Base-by-base conservation (phyloP, 2,113 vertebrate species). In the Numida meleagris region DNA sequence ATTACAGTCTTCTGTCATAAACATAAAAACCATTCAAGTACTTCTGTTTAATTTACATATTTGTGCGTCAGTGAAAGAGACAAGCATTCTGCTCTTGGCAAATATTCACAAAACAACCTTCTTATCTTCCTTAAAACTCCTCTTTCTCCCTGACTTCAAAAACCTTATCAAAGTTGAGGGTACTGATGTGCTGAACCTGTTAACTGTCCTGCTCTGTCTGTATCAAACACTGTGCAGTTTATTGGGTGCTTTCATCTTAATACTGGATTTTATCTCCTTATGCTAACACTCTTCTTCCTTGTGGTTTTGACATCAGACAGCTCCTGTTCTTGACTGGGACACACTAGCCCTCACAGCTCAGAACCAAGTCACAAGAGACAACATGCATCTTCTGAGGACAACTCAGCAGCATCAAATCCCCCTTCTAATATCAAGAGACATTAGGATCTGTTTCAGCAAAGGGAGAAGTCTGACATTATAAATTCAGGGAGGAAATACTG, bases 1-100 rank as follows among this genome's bases (percentile, higher is more conserved):
- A 59, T 92, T 91, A 65, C 88, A 86, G 51, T 61, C 61, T 89
- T 61, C 73, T 72, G 83, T 79, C 58, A 92, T 25, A 89, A 90
- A 88, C n/a, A 86, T 53, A 53, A 89, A 95, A 90, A 27, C 0
- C 11, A 72, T 42, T 57, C 71, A 84, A 90, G 48, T 36, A 82
- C 18, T 86, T 80, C 86, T 71, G 48, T 74, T 92, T 84, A 86
- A 84, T 93, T 92, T 92, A 84, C 70, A 25, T 88, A 90, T 92
- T 92, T 86, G 57, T 84, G 31, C 4, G 1, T 84, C 81, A 90
- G 38, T 68, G 62, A 55, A 90, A 94, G 77, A 91, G 62, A 90
- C 12, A 82, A 50, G 62, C 36, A 68, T 83, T 95, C 80, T 81
- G 61, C 79, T 81, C 57, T 55, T 88, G 79, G 76, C 70, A 94